These are phyloP conservation scores for Vollenhovia emeryi DNA, from an alignment of 1,140 invertebrate species.

Conservation along the genomic window DNA sequence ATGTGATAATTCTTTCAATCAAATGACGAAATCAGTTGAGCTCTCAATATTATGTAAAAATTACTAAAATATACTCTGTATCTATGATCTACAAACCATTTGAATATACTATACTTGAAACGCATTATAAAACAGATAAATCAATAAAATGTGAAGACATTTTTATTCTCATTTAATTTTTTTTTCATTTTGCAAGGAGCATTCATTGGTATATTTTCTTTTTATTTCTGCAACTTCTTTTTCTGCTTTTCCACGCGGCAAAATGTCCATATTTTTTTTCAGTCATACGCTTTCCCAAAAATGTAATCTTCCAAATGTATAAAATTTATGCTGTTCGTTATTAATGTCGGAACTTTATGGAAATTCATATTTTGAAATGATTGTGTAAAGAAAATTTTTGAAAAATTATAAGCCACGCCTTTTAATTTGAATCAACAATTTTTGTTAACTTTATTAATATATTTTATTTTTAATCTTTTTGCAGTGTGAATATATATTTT, in stretches of 20 bases:
- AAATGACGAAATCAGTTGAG: neutral
- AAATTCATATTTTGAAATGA: neutral
- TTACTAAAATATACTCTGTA: neutral
- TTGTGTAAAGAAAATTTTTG: neutral
- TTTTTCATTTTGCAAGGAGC: neutral
- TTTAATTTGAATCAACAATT: constrained; percentile 15
- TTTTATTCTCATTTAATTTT: neutral
- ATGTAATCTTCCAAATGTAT: constrained; percentile 35
- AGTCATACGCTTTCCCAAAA: neutral
- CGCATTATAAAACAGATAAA: neutral
- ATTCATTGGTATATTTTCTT: neutral
- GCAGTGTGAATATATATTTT: neutral
- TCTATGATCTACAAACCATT: neutral
- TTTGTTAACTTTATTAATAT: constrained; percentile 5
- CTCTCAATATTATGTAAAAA: neutral
- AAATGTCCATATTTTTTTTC: constrained; percentile 16
- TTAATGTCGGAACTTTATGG: neutral
- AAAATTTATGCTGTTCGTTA: neutral
- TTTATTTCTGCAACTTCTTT: neutral
- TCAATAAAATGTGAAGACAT: neutral
- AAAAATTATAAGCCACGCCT: neutral
- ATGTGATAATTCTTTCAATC: too few species aligned
- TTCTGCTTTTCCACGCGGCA: neutral
- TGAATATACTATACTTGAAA: neutral
- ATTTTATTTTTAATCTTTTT: neutral